Evolutionary conservation across 2,797 vertebrate species (phyloP), one percentile per base, ranked within the genome.

Genomic region (Rhinogobio ventralis): DNA sequence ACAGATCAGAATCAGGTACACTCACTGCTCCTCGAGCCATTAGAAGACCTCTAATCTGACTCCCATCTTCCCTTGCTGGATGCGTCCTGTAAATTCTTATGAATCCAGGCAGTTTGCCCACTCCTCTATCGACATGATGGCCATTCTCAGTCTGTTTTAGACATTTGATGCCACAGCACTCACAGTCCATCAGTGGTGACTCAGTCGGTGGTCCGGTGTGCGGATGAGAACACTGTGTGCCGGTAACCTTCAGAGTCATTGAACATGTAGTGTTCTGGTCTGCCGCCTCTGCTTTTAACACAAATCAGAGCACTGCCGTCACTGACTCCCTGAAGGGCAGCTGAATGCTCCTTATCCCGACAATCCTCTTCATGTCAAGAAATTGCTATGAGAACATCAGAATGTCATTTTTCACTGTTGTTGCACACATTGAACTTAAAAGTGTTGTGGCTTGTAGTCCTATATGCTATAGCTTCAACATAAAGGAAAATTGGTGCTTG

Each of bases 191-290:
- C 69, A n/a, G 25, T n/a, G 7, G 20, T 83, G 64, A 68, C 64
- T 83, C 75, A 81, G 30, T 64, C 5, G 30, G 49, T n/a, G 33
- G 46, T 42, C 51, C 23, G 7, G 49, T 57, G 51, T 45, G 36
- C 13, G 6, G 8, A 62, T 8, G 45, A 79, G 55, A 33, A 28
- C 49, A 30, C 57, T 1, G 83, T 82, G 80, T 76, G 39, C 62
- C 39, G 49, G 60, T 69, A 46, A 81, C 51, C 72, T 57, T 57
- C 68, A 71, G 62, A 83, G 83, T 86, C 87, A 91, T 84, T 84
- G 83, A 86, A 85, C 86, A 90, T 89, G 75, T 81, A 83, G 53
- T 80, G 69, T 85, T 88, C 80, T 87, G 72, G 64, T 90, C 87
- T 90, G 83, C 71, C 82, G 78, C 82, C 83, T 88, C 84, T 17